These are phyloP conservation scores for Coregonus ussuriensis DNA, from an alignment of 2,797 vertebrate species.

Conservation along the genomic window DNA sequence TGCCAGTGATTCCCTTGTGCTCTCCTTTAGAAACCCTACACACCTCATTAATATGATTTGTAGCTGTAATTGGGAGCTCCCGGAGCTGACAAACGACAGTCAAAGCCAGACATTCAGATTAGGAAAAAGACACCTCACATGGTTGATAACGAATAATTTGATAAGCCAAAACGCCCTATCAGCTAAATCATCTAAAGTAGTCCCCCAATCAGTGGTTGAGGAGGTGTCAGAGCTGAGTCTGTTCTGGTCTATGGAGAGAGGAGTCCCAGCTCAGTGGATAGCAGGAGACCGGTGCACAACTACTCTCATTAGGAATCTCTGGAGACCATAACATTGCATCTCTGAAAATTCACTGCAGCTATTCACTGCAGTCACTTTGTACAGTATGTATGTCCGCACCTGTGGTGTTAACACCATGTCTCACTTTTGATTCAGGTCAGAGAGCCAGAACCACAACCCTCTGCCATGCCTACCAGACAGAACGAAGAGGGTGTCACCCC, in stretches of 20 bases:
- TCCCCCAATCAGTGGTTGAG: not conserved
- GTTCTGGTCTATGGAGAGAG: constrained; percentile 6
- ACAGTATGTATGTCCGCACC: not conserved
- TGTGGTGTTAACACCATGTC: not conserved
- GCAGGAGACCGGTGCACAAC: constrained; percentile 18
- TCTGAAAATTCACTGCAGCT: constrained; percentile 12
- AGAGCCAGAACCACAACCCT: constrained; percentile 46
- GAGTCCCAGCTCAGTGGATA: constrained; percentile 27
- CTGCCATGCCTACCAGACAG: constrained; percentile 27
- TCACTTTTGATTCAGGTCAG: constrained; percentile 63
- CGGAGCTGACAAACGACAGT: not conserved
- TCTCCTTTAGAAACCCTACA: not conserved
- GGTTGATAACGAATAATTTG: not conserved
- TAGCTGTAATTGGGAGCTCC: not conserved
- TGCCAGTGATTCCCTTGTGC: not conserved
- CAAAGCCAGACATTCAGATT: not conserved
- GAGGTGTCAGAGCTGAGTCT: not conserved
- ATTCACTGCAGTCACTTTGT: not conserved
- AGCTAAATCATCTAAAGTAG: not conserved
- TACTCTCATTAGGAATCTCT: constrained; percentile 20
- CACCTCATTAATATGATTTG: constrained; percentile 6
- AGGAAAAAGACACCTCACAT: not conserved
- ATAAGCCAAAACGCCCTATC: not conserved
- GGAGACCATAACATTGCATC: constrained; percentile 46
- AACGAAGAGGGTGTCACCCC: constrained; percentile 27